These are phyloP conservation scores for Pangasianodon hypophthalmus DNA, from an alignment of 2,113 vertebrate species.

Conservation along the genomic window DNA sequence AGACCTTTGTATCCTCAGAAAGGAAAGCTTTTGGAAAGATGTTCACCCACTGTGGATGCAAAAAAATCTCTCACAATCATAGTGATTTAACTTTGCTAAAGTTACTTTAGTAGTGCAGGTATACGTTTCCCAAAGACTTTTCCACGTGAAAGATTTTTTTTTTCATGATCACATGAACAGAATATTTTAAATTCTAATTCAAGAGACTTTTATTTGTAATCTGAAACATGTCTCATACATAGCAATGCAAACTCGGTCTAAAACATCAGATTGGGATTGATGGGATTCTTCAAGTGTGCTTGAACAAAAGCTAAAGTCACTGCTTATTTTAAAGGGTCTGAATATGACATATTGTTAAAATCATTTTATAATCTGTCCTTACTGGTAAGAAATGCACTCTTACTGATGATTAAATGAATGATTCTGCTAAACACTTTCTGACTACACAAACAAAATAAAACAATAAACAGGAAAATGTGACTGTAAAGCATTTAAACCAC, in stretches of 20 bases:
- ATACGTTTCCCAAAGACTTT: neutral
- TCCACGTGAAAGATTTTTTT: neutral
- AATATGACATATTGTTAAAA: too few relatives aligned
- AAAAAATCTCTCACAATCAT: conserved; percentile 5
- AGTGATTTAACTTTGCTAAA: neutral
- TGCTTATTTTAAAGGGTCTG: neutral
- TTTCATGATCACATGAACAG: neutral
- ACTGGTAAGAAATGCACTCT: too few relatives aligned
- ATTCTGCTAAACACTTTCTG: neutral
- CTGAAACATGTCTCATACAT: neutral
- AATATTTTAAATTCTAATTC: neutral
- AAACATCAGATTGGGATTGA: neutral
- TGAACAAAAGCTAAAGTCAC: neutral
- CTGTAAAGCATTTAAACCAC: too few relatives aligned
- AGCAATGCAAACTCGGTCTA: neutral
- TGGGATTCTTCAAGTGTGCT: neutral
- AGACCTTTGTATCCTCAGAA: conserved; percentile 49
- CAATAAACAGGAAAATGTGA: neutral
- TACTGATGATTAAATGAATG: neutral
- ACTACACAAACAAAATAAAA: neutral
- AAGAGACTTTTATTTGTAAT: neutral
- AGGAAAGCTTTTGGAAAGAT: conserved; percentile 34
- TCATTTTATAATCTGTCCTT: too few relatives aligned
- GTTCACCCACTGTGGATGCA: neutral
- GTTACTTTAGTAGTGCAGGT: conserved; percentile 37